Percentiles rank a stretch among this genome's conserved stretches.
Conservation (phyloP, 2,113 vertebrate genomes). For the Alouatta palliata region DNA sequence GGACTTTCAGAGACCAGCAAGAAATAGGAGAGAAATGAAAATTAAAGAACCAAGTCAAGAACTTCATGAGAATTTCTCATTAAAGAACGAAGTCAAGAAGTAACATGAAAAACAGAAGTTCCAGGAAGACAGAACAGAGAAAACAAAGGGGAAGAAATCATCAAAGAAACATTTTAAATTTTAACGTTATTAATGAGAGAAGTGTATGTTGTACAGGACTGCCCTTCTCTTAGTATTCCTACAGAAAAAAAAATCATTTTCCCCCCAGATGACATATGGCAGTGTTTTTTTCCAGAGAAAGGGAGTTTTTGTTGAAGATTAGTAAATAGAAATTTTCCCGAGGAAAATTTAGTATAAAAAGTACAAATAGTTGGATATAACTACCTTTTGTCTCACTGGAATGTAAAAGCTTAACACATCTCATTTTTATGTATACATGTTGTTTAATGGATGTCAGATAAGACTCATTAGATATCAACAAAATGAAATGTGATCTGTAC, state of each 20-base stretch:
- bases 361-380: not conserved
- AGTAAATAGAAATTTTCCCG: not conserved
- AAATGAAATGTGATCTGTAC: not conserved
- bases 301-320: not conserved
- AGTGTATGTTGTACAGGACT: not conserved
- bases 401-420: not conserved
- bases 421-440: not conserved
- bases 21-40: not conserved
- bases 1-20: not conserved
- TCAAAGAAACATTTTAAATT: not conserved
- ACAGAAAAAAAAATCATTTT: not conserved
- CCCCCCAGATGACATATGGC: not conserved
- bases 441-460: not conserved
- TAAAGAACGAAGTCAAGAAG: not conserved
- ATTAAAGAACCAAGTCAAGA: not conserved
- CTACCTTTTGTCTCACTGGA: not conserved
- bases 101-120: not conserved
- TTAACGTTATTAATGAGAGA: not conserved
- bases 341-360: constrained; percentile 35
- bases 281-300: not conserved
- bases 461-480: not conserved
- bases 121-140: not conserved
- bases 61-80: too few species aligned
- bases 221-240: not conserved
- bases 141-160: not conserved